A percentile compares a stretch with the other conserved stretches of the same genome.
Evolutionary conservation across 2,888 invertebrate species (phyloP).

Genomic region (Dryobotodes eremita): DNA sequence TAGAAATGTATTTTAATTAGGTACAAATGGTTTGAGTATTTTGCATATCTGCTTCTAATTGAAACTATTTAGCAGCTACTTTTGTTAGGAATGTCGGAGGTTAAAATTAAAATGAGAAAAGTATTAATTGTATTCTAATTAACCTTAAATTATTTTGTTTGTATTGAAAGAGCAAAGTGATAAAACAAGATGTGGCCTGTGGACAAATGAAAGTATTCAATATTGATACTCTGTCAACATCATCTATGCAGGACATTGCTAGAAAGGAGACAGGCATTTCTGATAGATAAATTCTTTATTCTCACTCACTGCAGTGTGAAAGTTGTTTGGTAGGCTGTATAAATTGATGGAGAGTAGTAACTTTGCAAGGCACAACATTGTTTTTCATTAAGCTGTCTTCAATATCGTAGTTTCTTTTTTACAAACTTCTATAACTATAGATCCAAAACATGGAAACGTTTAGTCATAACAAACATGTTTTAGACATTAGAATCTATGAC

Average conservation of each 20-base stretch:
- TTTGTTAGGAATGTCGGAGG: slow-evolving; percentile 4
- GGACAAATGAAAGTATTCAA: not conserved
- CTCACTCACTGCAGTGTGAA: slow-evolving; percentile 2
- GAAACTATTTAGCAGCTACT: not conserved
- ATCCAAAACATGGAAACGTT: not conserved
- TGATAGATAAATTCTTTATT: slow-evolving; percentile 1
- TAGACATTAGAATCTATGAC: not conserved
- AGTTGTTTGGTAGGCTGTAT: slow-evolving; percentile 10
- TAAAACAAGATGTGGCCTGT: not conserved
- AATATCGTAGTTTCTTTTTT: not conserved
- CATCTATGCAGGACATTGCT: not conserved
- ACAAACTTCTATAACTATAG: not conserved
- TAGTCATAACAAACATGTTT: not conserved
- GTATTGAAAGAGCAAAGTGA: not conserved
- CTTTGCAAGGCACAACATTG: not conserved
- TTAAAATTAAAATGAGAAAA: slow-evolving; percentile 6
- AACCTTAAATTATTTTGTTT: slow-evolving; percentile 11
- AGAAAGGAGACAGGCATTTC: not conserved
- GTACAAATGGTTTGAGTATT: not conserved
- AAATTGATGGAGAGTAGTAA: slow-evolving; percentile 8
- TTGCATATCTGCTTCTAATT: too few relatives aligned
- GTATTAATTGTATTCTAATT: slow-evolving; percentile 35
- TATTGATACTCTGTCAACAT: not conserved
- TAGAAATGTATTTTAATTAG: slow-evolving; percentile 18
- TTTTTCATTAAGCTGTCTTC: not conserved